Evolutionary conservation across 2,888 invertebrate species (phyloP), one percentile per base, ranked within the genome.

Genomic region (Hipparchia sbordonii): DNA sequence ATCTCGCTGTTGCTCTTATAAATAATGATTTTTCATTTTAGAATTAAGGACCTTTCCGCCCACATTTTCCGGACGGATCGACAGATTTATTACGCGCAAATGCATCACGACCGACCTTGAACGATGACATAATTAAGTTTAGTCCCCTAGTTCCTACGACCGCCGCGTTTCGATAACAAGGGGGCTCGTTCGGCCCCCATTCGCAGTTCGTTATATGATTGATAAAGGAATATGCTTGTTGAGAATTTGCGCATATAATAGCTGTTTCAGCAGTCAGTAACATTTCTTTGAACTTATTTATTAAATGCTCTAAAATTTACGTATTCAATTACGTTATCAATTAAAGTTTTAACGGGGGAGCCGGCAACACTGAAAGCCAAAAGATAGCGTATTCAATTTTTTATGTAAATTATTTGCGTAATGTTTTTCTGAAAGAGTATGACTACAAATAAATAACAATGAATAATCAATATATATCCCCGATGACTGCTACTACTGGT

Each of bases 71-170:
- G 66, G 45, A 60, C 48, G 57, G 61, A 72, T 74, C 71, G 74
- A 69, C 59, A 74, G 62, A 73, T 72, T 67, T 75, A 70, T 72
- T 52, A 71, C 71, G 62, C 63, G 10, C 67, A 63, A 74, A 71
- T 75, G 78, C 79, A 80, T 76, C 74, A 77, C 83, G 79, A 74
- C 74, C 82, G 91, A 90, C 92, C 92, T 93, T 93, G 92, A 89
- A 86, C 83, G 78, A 78, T 84, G 87, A 85, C 87, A 86, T 89
- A 89, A 92, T 91, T 89, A 87, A 85, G 87, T 89, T 85, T 79
- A 72, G 79, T 81, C 87, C 87, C 88, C 86, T 78, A 61, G 67
- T 78, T 71, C 85, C 83, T 90, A 91, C 90, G 90, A 91, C 90
- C 83, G 80, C 79, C 46, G 77, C 79, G 79, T 86, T 88, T 86